A percentile compares a stretch with the other conserved stretches of the same genome.
Evolutionary conservation across 2,888 invertebrate genomes (phyloP).

Genomic region (Aelia acuminata): DNA sequence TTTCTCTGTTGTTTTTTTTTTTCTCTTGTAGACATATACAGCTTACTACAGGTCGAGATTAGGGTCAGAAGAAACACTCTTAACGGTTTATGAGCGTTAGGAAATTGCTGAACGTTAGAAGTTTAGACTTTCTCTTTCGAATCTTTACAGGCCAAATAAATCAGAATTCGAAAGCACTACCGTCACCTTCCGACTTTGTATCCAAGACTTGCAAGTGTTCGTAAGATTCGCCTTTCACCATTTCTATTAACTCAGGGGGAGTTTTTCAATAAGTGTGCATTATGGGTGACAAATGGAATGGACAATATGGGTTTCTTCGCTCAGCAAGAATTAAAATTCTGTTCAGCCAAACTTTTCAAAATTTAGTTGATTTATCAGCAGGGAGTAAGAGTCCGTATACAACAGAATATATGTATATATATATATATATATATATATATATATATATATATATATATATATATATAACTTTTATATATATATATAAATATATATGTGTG

Average conservation of each 20-base stretch:
- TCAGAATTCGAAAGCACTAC: neutral
- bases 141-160: conserved; percentile 2
- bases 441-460: too few species aligned
- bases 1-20: too few species aligned
- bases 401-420: too few species aligned
- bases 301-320: neutral
- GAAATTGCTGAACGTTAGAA: neutral
- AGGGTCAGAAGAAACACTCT: neutral
- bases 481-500: too few species aligned
- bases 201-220: neutral
- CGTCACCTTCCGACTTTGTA: neutral
- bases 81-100: neutral
- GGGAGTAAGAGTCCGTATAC: too few species aligned
- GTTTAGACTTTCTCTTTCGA: neutral
- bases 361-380: too few species aligned
- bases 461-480: too few species aligned
- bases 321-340: too few species aligned
- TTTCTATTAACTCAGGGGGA: neutral
- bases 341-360: too few species aligned
- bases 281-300: neutral
- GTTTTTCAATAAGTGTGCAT: too few species aligned
- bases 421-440: too few species aligned
- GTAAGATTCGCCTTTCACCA: neutral
- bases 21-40: neutral
- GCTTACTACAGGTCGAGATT: neutral